Conservation (phyloP, 2,888 invertebrate genomes). For the Scrobipalpa atriplicella region DNA sequence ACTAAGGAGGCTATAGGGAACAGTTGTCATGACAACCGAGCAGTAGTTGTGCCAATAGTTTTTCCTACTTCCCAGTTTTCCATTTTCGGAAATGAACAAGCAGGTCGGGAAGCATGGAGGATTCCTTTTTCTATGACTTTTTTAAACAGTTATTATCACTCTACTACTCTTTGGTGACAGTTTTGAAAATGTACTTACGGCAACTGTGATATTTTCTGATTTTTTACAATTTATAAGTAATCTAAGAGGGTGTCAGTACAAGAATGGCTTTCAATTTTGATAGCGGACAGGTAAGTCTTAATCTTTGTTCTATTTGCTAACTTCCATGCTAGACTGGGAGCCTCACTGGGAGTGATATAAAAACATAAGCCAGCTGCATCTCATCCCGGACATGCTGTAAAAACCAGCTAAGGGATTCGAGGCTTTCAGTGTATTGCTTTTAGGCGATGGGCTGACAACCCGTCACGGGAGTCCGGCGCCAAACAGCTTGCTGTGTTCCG, state of each 20-base stretch:
- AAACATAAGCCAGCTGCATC: too few relatives aligned
- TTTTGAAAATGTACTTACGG: conserved; percentile 42
- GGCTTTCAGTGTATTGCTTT: too few relatives aligned
- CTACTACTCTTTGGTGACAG: conserved; percentile 39
- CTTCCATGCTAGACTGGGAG: too few relatives aligned
- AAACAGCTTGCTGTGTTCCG: too few relatives aligned
- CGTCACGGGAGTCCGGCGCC: too few relatives aligned
- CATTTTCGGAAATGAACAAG: conserved; percentile 33
- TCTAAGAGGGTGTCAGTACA: conserved; percentile 38
- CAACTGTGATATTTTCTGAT: conserved; percentile 53
- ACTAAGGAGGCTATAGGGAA: background rate
- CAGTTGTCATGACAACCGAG: conserved; percentile 59
- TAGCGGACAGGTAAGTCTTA: conserved; percentile 69
- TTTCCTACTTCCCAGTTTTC: conserved; percentile 52
- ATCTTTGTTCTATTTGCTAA: background rate
- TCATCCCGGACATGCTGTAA: too few relatives aligned
- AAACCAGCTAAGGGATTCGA: too few relatives aligned
- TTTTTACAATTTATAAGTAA: conserved; percentile 42
- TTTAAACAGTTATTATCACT: too few relatives aligned
- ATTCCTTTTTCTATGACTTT: conserved; percentile 47
- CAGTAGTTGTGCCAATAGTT: conserved; percentile 75
- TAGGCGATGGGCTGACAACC: too few relatives aligned
- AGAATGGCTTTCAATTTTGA: conserved; percentile 74
- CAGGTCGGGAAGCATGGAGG: background rate
- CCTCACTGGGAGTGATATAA: too few relatives aligned